Base-by-base conservation (phyloP, 1,140 invertebrate genomes). In the Gyrodactylus salaris region DNA sequence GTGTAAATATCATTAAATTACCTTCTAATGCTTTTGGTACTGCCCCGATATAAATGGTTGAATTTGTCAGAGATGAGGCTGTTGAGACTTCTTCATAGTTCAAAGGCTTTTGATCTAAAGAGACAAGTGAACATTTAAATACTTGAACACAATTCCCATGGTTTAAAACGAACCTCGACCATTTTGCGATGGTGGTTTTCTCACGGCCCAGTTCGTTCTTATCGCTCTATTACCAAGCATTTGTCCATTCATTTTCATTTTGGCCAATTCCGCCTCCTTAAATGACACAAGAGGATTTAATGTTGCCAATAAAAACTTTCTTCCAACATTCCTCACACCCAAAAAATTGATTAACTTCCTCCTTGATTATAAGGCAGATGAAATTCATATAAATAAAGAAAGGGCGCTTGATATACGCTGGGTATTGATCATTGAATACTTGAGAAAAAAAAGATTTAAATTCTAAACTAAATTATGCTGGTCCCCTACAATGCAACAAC, bases 51-150 rank as follows among this genome's bases (percentile, higher is more conserved):
- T 99, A 98, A 23, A 98, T 94, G 71, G 92, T 97, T 82, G 90
- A 95, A 83, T 99, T 99, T 77, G 92, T 95, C 34, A 89, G 88
- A 77, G 91, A 93, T 78, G 91, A 92, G 82, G 95, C 90, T 81
- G 89, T 91, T 84, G 92, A 96, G 0, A 97, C 91, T 81, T 98
- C 94, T 78, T 97, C 92, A 83, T 93, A 96, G 68, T 88, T 91
- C 77, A 94, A 84, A 70, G 88, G 89, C 78, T 91, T 91, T 72
- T 86, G 83, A 79, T 88, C 88, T 75, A 74, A 16, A 76, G 75
- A 74, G 76, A 54, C 7, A 54, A n/a, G n/a, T 54, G 7, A 21
- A 54, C 34, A 19, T 69, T 69, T 69, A 69, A 7, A 69, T 7
- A 7, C 19, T n/a, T 7, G 20, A 24, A 16, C 24, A 7, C 21